Base-by-base conservation (phyloP, 2,113 vertebrate species). In the Brienomyrus brachyistius region DNA sequence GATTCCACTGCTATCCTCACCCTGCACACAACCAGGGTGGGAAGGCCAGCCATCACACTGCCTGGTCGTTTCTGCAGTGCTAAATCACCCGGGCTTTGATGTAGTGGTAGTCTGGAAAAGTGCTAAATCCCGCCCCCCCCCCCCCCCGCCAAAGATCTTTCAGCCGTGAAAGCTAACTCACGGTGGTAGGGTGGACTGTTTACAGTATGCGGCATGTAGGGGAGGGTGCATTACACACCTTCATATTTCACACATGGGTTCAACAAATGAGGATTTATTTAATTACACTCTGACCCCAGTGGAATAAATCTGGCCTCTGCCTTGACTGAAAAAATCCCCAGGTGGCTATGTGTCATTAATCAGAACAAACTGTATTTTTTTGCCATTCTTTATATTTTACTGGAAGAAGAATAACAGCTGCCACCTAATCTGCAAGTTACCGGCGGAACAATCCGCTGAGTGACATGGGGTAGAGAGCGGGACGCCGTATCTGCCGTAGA, bases 201-300 rank as follows among this genome's bases (percentile, higher is more conserved):
- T 45, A 40, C 40, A 1, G 40, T 40, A 8, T 2, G 43, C 77
- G 7, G 19, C 5, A 6, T 82, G 17, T 45, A 23, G 82, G 40
- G 43, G 82, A 31, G 8, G 48, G 10, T n/a, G 21, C 10, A 2
- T 23, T 40, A 47, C 8, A 8, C 35, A 15, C 3, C 11, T 62
- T 59, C 35, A 83, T 31, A 80, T 62, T 89, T 89, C 59, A 89
- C 15, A 89, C 35, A 45, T 52, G 51, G 35, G 74, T 35, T 89
- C 45, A 47, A 89, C 43, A 80, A 54, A 62, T 19, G 59, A 56
- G 40, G 77, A 89, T 89, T 89, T 40, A 48, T 89, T 89, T 89
- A 56, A 59, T 56, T 83, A n/a, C 77, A 56, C 40, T 54, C 70
- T 54, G 54, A 56, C 40, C 23, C 51, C 74, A 45, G 31, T 31